A percentile compares a stretch with the other conserved stretches of the same genome.
Evolutionary conservation across 2,797 vertebrate species (phyloP).

Genomic region (Gadopsis marmoratus): DNA sequence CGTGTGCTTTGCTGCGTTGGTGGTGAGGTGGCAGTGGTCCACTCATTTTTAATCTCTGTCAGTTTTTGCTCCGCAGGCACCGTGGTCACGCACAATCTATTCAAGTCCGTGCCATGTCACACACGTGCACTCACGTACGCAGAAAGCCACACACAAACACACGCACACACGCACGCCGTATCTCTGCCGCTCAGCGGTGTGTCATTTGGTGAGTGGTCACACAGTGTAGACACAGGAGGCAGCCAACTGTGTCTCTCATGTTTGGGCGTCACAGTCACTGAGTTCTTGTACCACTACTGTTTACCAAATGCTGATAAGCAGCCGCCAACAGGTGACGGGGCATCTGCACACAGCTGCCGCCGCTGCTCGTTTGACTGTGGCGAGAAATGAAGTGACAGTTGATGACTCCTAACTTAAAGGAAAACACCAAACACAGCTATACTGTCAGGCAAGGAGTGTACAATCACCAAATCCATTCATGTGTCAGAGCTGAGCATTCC

Average conservation of each 20-base stretch:
- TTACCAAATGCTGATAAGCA: constrained; percentile 43
- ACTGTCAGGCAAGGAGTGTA: background rate
- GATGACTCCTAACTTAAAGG: constrained; percentile 7
- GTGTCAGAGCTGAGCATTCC: background rate
- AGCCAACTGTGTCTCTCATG: constrained; percentile 40
- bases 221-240: constrained; percentile 47
- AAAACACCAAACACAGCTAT: background rate
- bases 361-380: constrained; percentile 5
- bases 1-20: constrained; percentile 37
- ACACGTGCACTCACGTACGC: constrained; percentile 10
- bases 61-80: constrained; percentile 64
- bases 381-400: constrained; percentile 6
- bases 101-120: constrained; percentile 34
- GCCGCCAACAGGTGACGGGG: constrained; percentile 30
- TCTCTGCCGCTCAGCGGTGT: constrained; percentile 42
- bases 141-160: constrained; percentile 11
- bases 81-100: constrained; percentile 42
- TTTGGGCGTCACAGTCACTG: constrained; percentile 46
- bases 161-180: constrained; percentile 9
- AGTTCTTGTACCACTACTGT: constrained; percentile 24
- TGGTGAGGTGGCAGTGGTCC: constrained; percentile 61
- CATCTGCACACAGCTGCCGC: constrained; percentile 27
- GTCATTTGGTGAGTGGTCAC: constrained; percentile 50
- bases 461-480: background rate
- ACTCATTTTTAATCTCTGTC: constrained; percentile 69